Percentiles rank a stretch among this genome's conserved stretches.
Conservation (phyloP, 2,888 invertebrate genomes). For the Prosopocoilus inquinatus region DNA sequence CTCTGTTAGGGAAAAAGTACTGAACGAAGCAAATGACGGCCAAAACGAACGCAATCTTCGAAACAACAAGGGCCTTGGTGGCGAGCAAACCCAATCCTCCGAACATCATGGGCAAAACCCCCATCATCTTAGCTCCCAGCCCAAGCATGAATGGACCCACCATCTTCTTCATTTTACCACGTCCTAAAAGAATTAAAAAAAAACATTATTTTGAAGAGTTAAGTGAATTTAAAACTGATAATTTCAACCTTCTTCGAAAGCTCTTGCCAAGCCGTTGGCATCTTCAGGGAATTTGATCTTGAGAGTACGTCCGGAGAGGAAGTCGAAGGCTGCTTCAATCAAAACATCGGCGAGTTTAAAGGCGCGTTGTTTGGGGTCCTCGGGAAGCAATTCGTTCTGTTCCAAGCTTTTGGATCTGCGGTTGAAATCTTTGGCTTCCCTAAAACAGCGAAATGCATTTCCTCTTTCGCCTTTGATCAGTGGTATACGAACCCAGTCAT, state of each 20-base stretch:
- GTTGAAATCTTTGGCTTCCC: no score
- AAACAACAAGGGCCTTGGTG: constrained; percentile 73
- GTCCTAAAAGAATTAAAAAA: constrained; percentile 53
- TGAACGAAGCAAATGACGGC: constrained; percentile 70
- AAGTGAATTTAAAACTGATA: no score
- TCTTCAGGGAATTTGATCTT: constrained; percentile 71
- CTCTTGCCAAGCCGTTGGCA: constrained; percentile 63
- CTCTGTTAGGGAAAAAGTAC: constrained; percentile 58
- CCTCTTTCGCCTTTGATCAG: no score
- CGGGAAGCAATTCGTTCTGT: constrained; percentile 45
- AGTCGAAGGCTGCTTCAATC: constrained; percentile 56
- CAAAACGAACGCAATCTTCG: constrained; percentile 74
- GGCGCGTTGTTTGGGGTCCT: constrained; percentile 54
- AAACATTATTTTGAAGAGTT: constrained; percentile 8
- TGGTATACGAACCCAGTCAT: constrained; percentile 49
- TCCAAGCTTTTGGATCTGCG: no score
- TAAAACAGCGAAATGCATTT: no score
- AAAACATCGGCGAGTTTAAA: constrained; percentile 58
- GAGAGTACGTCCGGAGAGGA: constrained; percentile 62
- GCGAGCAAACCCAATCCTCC: constrained; percentile 72
- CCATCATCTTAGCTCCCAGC: constrained; percentile 69
- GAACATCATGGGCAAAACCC: constrained; percentile 67
- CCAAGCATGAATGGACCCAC: constrained; percentile 67
- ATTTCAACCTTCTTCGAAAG: constrained; percentile 70
- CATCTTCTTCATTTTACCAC: constrained; percentile 68